Percentiles rank a stretch among this genome's conserved stretches.
These are phyloP conservation scores for Pteropus rufus DNA, from an alignment of 2,797 vertebrate genomes.

Conservation along the genomic window DNA sequence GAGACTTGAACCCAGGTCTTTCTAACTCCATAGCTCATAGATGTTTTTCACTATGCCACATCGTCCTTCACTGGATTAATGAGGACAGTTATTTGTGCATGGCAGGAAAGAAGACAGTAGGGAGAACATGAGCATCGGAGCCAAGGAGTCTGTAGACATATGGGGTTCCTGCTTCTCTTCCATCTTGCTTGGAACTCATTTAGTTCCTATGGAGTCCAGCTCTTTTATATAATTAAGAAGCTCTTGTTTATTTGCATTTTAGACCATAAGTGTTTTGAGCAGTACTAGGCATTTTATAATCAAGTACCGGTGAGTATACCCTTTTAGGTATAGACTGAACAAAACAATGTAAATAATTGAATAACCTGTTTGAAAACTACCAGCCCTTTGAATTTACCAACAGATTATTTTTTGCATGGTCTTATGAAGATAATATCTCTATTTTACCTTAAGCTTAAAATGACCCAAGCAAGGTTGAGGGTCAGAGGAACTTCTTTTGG, in stretches of 20 bases:
- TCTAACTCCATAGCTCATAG: background rate
- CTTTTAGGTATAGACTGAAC: background rate
- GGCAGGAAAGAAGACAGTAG: background rate
- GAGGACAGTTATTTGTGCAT: background rate
- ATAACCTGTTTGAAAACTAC: background rate
- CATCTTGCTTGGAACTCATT: background rate
- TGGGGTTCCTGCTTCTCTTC: background rate
- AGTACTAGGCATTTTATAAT: conserved; percentile 11
- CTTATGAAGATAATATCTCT: background rate
- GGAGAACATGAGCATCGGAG: background rate
- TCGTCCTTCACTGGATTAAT: background rate
- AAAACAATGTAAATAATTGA: background rate
- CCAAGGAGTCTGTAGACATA: background rate
- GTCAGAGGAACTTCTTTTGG: background rate
- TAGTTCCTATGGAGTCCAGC: background rate
- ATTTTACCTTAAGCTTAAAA: background rate
- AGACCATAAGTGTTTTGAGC: conserved; percentile 5
- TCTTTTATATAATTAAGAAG: background rate
- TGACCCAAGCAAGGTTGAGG: background rate
- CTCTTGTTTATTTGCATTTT: conserved; percentile 1
- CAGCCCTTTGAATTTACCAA: background rate
- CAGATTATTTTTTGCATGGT: background rate
- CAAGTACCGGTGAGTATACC: background rate
- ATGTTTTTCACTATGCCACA: background rate
- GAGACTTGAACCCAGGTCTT: background rate